These are phyloP conservation scores for Calypte anna DNA, from an alignment of 2,113 vertebrate species.

Conservation along the genomic window DNA sequence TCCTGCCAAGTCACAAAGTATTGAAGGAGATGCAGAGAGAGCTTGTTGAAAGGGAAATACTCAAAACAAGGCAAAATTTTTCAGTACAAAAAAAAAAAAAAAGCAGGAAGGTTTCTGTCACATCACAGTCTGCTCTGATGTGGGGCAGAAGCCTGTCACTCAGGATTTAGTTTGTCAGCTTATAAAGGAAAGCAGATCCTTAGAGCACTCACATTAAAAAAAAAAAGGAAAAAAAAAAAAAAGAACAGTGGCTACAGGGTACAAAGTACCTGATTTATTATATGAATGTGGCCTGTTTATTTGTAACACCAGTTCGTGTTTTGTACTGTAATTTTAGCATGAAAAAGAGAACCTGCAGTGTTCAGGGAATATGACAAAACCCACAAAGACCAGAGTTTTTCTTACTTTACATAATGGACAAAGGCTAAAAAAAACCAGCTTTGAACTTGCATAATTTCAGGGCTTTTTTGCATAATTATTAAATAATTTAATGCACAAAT, in stretches of 20 bases:
- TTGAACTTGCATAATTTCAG: slow-evolving; percentile 28
- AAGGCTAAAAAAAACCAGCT: slow-evolving; percentile 26
- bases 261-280: background rate
- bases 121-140: background rate
- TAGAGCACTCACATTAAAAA: background rate
- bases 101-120: background rate
- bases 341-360: background rate
- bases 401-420: background rate
- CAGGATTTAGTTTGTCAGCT: background rate
- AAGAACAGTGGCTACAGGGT: background rate
- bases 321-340: background rate
- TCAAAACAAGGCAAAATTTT: background rate
- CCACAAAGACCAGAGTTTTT: background rate
- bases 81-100: background rate
- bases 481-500: slow-evolving; percentile 22
- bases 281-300: background rate
- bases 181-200: background rate
- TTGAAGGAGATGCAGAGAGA: background rate
- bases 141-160: background rate
- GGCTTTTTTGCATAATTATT: slow-evolving; percentile 23
- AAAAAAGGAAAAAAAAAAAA: background rate
- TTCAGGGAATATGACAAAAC: background rate
- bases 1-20: background rate
- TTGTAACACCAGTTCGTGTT: background rate
- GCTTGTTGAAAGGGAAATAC: background rate